phyloP scores from a whole-genome alignment of 2,113 vertebrate genomes.

The Etheostoma cragini region DNA sequence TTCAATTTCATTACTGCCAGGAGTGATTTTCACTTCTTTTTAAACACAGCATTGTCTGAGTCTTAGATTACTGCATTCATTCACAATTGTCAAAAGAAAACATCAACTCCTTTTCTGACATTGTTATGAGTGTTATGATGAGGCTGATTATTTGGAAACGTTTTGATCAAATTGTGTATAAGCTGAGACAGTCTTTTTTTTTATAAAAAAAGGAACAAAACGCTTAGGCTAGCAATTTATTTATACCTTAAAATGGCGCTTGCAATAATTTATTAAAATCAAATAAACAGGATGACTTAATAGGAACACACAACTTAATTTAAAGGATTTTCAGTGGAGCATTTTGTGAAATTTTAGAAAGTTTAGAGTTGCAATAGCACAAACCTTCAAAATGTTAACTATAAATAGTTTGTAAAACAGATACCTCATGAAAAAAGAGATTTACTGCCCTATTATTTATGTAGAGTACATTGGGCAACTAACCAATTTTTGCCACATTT shows the following conservation, averaged over 20 bases:
- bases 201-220: neutral
- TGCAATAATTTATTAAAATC: neutral
- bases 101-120: neutral
- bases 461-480: neutral
- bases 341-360: neutral
- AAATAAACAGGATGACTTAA: neutral
- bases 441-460: neutral
- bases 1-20: slow-evolving; percentile 38
- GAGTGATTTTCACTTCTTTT: slow-evolving; percentile 20
- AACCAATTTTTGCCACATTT: neutral
- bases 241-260: neutral
- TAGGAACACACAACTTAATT: neutral
- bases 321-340: neutral
- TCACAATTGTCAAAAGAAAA: neutral
- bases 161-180: neutral
- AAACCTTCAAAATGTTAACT: neutral
- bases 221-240: neutral
- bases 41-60: slow-evolving; percentile 15
- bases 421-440: neutral
- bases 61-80: slow-evolving; percentile 1
- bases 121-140: neutral
- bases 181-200: neutral
- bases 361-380: neutral
- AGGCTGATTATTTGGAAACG: neutral
- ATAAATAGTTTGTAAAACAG: neutral